Evolutionary conservation across 1,140 invertebrate genomes (phyloP).

Genomic region (Melipona quadrifasciata): DNA sequence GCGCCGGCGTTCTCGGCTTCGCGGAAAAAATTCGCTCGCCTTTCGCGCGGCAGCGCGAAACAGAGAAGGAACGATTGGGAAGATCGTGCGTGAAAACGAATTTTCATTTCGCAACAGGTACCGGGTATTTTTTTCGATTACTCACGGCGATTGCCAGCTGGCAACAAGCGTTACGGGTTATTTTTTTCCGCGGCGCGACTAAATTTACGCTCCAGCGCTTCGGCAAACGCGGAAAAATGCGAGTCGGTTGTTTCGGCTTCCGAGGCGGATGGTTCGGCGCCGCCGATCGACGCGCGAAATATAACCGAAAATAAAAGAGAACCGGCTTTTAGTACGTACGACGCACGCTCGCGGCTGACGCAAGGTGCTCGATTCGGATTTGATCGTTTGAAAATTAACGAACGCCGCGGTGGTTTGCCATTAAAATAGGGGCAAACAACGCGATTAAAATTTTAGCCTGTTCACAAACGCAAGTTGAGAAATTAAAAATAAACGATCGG

Average conservation of each 20-base stretch:
- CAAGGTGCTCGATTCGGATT: no score
- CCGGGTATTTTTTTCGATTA: conserved; percentile 18
- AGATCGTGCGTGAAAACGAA: not conserved
- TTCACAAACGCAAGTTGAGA: no score
- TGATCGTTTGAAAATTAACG: no score
- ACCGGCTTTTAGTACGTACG: no score
- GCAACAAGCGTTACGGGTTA: conserved; percentile 28
- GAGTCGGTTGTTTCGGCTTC: conserved; percentile 17
- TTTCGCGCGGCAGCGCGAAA: no score
- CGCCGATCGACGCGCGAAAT: not conserved
- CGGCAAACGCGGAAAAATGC: conserved; percentile 27
- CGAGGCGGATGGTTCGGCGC: not conserved
- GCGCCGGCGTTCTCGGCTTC: not conserved
- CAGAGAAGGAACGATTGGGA: not conserved
- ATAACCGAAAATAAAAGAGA: not conserved
- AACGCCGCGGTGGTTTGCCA: no score
- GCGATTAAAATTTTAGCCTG: no score
- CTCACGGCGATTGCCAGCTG: conserved; percentile 40
- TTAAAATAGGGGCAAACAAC: no score
- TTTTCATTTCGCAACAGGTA: conserved; percentile 45
- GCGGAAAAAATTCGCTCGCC: not conserved
- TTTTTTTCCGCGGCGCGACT: conserved; percentile 28
- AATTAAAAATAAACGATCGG: no score
- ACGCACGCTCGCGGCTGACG: no score
- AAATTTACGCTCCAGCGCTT: conserved; percentile 34